Base-by-base conservation (phyloP, 2,888 invertebrate genomes). In the Torymus auratus region DNA sequence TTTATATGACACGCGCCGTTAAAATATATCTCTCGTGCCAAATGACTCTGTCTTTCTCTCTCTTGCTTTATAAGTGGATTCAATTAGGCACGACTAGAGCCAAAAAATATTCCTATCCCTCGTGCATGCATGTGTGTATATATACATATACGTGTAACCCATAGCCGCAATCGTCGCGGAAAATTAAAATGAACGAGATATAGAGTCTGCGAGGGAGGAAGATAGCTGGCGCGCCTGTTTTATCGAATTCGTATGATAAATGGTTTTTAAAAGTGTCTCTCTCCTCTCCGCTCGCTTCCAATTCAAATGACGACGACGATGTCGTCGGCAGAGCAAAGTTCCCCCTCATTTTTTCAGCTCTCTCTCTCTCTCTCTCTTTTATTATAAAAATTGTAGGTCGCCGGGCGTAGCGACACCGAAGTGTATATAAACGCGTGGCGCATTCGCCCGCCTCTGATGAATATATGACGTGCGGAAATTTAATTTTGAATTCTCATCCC, bases 211-310 rank as follows among this genome's bases (percentile, higher is more conserved):
- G 56, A 50, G 20, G 20, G 20, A 20, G 2, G 2, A 50, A 20
- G 52, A 76, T 5, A 41, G 62, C 12, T 20, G 12, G 23, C 10
- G 50, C 10, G 20, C 52, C 41, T 78, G 14, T 78, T 65, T 71
- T 67, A 78, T 68, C 72, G 72, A 72, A 78, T 78, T 67, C 20
- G 20, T 20, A 10, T 68, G 72, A 78, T 78, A 78, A 78, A 78
- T 68, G 78, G 67, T 58, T 78, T 72, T 78, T 78, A 72, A 72
- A 67, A 72, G 55, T 67, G 20, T n/a, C 20, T 72, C 81, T 78
- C 76, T 69, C n/a, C n/a, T 79, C 52, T 28, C 14, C 28, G 41
- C 55, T 28, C 1, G 12, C 15, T 64, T 52, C 11, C 10, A 14
- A 0, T 65, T 12, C 60, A 20, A 15, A 56, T 64, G 15, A 20